Evolutionary conservation across 2,113 vertebrate species (phyloP).

Genomic region (Seriola quinqueradiata): DNA sequence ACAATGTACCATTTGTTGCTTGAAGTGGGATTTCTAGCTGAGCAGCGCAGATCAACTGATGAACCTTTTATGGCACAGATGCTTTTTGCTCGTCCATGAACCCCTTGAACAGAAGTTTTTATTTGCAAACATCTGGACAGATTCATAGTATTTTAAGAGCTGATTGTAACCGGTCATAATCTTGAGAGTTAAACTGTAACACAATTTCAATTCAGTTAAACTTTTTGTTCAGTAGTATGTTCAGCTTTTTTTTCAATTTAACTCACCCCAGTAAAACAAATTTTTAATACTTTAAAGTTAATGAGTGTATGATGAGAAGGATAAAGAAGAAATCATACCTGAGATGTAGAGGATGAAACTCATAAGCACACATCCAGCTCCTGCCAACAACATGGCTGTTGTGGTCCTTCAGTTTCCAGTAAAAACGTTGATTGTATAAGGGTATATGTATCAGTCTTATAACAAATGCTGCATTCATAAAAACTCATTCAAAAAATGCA

Average conservation of each 20-base stretch:
- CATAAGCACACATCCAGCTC: slow-evolving; percentile 8
- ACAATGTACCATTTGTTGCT: slow-evolving; percentile 4
- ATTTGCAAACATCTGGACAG: neutral
- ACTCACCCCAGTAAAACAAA: no score
- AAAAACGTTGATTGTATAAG: neutral
- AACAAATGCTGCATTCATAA: no score
- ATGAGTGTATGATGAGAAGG: neutral
- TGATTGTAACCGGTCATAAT: no score
- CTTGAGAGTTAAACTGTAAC: no score
- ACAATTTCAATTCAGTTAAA: no score
- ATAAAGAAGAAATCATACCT: slow-evolving; percentile 7
- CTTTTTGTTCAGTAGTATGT: no score
- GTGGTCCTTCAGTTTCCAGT: neutral
- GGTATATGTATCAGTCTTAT: neutral
- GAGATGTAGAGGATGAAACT: slow-evolving; percentile 19
- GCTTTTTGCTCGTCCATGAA: neutral
- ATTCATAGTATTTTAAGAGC: neutral
- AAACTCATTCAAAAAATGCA: no score
- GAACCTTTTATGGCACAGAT: slow-evolving; percentile 44
- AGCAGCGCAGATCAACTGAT: slow-evolving; percentile 38
- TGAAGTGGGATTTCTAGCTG: neutral
- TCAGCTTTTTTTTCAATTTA: no score
- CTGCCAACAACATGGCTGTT: neutral
- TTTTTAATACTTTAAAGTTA: no score
- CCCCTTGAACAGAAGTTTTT: slow-evolving; percentile 18